phyloP scores from a whole-genome alignment of 2,113 vertebrate genomes.

The Rhea pennata region DNA sequence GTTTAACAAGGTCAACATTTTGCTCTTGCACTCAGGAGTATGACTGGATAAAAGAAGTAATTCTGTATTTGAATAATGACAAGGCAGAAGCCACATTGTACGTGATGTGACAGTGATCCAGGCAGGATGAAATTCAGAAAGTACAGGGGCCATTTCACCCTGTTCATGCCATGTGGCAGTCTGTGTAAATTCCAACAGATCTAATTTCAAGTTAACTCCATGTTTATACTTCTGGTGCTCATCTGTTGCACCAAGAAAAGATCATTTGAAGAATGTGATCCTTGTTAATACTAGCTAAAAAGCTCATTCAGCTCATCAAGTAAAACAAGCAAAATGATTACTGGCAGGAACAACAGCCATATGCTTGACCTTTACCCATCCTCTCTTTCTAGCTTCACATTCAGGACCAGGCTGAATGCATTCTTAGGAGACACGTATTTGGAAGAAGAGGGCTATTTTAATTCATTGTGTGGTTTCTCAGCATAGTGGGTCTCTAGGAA shows the following conservation, averaged over 20 bases:
- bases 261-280: slow-evolving; percentile 29
- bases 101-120: neutral
- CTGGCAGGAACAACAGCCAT: slow-evolving; percentile 29
- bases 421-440: neutral
- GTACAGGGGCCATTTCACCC: neutral
- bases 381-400: neutral
- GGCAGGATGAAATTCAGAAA: neutral
- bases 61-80: slow-evolving; percentile 1
- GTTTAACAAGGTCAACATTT: neutral
- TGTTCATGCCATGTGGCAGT: neutral
- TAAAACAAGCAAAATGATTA: neutral
- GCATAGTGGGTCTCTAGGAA: slow-evolving; percentile 5
- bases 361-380: slow-evolving; percentile 38
- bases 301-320: neutral
- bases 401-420: neutral
- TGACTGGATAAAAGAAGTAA: neutral
- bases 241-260: slow-evolving; percentile 33
- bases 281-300: neutral
- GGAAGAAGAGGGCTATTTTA: slow-evolving; percentile 47
- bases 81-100: neutral
- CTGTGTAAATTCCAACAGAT: slow-evolving; percentile 67
- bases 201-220: slow-evolving; percentile 19
- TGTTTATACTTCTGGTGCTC: slow-evolving; percentile 49
- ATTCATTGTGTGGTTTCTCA: slow-evolving; percentile 26
- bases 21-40: neutral